Evolutionary conservation across 1,140 invertebrate genomes (phyloP).

Genomic region (Ceratitis capitata): DNA sequence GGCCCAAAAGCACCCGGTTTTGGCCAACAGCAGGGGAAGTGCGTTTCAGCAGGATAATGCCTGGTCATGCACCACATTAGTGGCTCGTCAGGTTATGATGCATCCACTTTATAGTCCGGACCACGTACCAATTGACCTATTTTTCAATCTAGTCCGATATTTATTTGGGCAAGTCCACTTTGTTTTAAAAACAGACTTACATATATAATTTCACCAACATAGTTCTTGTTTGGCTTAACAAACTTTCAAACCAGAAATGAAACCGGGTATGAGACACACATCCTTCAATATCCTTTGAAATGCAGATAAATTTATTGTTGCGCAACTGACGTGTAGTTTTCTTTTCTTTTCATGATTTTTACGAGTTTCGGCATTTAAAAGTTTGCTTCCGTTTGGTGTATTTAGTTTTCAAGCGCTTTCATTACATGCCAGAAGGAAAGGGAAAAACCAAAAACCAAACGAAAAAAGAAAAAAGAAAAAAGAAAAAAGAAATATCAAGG

Average conservation of each 20-base stretch:
- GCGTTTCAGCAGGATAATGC: too few relatives aligned
- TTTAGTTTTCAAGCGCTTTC: slow-evolving; percentile 31
- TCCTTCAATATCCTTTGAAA: slow-evolving; percentile 2
- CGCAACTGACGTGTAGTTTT: slow-evolving; percentile 5
- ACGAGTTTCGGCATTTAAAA: slow-evolving; percentile 26
- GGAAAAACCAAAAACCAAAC: background rate
- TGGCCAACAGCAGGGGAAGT: too few relatives aligned
- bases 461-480: background rate
- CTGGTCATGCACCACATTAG: too few relatives aligned
- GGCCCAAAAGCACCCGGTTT: too few relatives aligned
- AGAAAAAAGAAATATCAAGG: background rate
- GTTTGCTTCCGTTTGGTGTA: slow-evolving; percentile 27
- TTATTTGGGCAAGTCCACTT: too few relatives aligned
- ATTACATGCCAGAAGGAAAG: slow-evolving; percentile 1
- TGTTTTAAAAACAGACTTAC: too few relatives aligned
- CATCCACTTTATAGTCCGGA: too few relatives aligned
- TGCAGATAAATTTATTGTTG: slow-evolving; percentile 13
- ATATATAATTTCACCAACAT: background rate
- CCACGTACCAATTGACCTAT: too few relatives aligned
- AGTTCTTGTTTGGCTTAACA: background rate
- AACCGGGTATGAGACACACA: background rate
- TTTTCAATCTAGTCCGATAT: too few relatives aligned
- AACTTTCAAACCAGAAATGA: background rate
- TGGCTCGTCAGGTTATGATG: too few relatives aligned
- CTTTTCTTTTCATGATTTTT: slow-evolving; percentile 29